Evolutionary conservation across 2,113 vertebrate species (phyloP), one percentile per base, ranked within the genome.

Genomic region (Penelope pileata): DNA sequence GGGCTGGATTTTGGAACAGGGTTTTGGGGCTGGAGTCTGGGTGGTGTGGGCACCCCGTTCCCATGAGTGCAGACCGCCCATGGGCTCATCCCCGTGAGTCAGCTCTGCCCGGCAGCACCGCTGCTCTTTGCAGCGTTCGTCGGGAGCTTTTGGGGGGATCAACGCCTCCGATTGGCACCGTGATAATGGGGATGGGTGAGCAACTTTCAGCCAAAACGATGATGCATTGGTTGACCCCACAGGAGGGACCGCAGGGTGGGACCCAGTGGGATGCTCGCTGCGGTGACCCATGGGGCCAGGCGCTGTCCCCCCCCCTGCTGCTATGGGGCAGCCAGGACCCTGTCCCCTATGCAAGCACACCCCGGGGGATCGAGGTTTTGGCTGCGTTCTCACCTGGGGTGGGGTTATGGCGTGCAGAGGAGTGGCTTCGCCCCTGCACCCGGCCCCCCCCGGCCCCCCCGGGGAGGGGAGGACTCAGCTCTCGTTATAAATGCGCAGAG

Each of bases 31-130:
- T 50, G 48, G 48, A 26, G 23, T 50, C 22, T 50, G 42, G 0
- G 18, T 1, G 6, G 18, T 6, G 0, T 1, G 26, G 68, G 10
- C 5, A 1, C n/a, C 0, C 9, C 2, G 0, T 2, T 38, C 38
- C n/a, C 17, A 8, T 0, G 18, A 43, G 10, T 5, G 1, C 15
- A 10, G 72, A 4, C 13, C 7, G 1, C 67, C 34, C 5, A 2
- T 9, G 6, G 84, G 24, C 40, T 16, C 43, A 19, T 51, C 59
- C 73, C 58, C 1, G 15, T 75, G 93, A 83, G 36, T 79, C 94
- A 92, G 77, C 36, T 11, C 22, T 7, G 50, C 63, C n/a, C 2
- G 2, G 67, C 86, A 18, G 47, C 72, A 12, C 68, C 2, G 32
- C 73, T 6, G 10, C 47, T 13, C 13, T 3, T 24, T 1, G 32